Conservation (phyloP, 2,797 vertebrate species). For the Clarias pachynema region DNA sequence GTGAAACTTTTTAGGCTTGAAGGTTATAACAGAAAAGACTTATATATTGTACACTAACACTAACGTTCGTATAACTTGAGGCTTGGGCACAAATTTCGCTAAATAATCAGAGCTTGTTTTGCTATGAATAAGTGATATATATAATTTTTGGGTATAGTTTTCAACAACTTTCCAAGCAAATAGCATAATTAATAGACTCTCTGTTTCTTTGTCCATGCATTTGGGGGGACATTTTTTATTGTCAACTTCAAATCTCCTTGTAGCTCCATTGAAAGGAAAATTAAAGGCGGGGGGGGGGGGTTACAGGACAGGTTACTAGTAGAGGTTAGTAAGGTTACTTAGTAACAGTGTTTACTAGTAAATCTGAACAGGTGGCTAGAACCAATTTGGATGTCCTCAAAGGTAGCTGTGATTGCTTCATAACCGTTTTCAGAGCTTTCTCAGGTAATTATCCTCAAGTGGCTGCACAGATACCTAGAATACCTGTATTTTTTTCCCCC, state of each 20-base stretch:
- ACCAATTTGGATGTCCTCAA: constrained; percentile 44
- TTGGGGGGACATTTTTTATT: no score
- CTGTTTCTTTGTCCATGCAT: neutral
- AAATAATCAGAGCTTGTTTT: neutral
- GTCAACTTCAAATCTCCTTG: neutral
- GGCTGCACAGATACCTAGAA: constrained; percentile 25
- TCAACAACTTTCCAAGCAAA: neutral
- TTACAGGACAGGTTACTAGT: no score
- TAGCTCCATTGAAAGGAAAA: neutral
- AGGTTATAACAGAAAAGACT: neutral
- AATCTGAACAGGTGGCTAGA: constrained; percentile 38
- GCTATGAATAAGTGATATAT: neutral
- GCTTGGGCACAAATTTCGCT: neutral
- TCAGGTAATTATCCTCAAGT: constrained; percentile 56
- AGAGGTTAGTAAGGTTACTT: no score
- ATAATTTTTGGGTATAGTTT: neutral
- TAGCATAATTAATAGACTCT: neutral
- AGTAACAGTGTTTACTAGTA: neutral
- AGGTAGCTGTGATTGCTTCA: constrained; percentile 36
- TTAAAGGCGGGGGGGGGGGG: no score
- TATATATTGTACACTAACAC: neutral
- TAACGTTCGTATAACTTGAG: neutral
- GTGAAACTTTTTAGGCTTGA: no score
- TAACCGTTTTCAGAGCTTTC: constrained; percentile 37
- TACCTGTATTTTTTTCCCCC: neutral